Base-by-base conservation (phyloP, 1,140 invertebrate genomes). In the Bombus consobrinus region DNA sequence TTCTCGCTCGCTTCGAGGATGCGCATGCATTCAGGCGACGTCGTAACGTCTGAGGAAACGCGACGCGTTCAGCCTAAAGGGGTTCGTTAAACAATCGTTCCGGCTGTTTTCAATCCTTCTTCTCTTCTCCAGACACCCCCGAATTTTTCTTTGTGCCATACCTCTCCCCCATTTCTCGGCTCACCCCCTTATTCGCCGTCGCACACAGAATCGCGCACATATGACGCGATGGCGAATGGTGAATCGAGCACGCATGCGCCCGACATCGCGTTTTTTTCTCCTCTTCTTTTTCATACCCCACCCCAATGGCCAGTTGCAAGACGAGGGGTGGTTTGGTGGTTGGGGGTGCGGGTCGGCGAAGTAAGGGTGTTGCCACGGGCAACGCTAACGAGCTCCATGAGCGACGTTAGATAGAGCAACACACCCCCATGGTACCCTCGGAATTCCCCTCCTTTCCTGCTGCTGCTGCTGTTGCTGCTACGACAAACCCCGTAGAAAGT, bases 311-410 rank as follows among this genome's bases (percentile, higher is more conserved):
- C 77, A 76, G 88, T 88, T 80, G 85, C 86, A 91, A 87, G 91
- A 90, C 87, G 89, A 88, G 81, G 87, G 91, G 74, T 86, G 85
- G 90, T 87, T 88, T 80, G 90, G 83, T 85, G 87, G 87, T 83
- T 59, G 90, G 78, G 84, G 79, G 81, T 82, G 84, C 78, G 85
- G 89, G 79, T 82, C 92, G 87, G 71, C 80, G 85, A 90, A 88
- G 91, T 93, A 92, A 94, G 94, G 94, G 94, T 91, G 94, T 95
- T 94, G 93, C 94, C 90, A 95, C 75, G 92, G 94, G 94, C 93
- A 94, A 95, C 94, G 94, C 94, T 95, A 94, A 95, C 94, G 94
- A 95, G 94, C 93, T 94, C 94, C 94, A 94, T 95, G 94, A 95
- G 94, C 94, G 94, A 94, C 93, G 94, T 94, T 92, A 94, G 94